Evolutionary conservation across 2,113 vertebrate species (phyloP), one percentile per base, ranked within the genome.

Genomic region (Capricornis sumatraensis): DNA sequence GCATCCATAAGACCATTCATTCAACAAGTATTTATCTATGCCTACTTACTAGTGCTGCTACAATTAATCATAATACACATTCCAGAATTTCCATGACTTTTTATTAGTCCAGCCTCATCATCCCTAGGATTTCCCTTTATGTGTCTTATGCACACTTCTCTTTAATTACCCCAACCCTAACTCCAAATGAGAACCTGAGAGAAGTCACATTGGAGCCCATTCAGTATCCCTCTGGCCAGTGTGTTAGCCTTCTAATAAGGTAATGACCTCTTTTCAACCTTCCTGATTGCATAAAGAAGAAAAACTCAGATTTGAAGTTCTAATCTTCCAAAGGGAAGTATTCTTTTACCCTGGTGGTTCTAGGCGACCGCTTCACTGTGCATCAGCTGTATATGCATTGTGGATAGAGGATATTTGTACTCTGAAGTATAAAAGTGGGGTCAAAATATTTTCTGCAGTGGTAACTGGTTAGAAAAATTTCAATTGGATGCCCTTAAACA

Each of bases 291-390:
- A 30, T 23, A 82, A 94, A 76, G 60, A 92, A 23, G 27, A 90
- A 90, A 89, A 81, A 16, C 45, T 47, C 82, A 92, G 28, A 86
- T 84, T 53, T 89, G 60, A 53, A 74, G 27, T 76, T 94, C 62
- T 89, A 91, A 57, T 71, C 25, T 96, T 74, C 47, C 58, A 57
- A 85, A 82, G 43, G 82, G 40, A 91, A 94, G 83, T 53, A 60
- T 87, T 95, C 60, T 76, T 76, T 71, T 62, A 71, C 45, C n/a
- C 89, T 0, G 6, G 36, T 85, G 64, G 92, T 95, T 97, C 91
- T 94, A 87, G 91, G 30, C 74, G 83, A 96, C 98, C 84, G 87
- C 88, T 64, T 95, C 97, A 97, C 95, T 96, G 81, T 93, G 60
- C 60, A 76, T 91, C 60, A 50, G 43, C 79, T 96, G 97, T 89